These are phyloP conservation scores for Eulemur coronatus DNA, from an alignment of 2,797 vertebrate genomes.

Conservation along the genomic window DNA sequence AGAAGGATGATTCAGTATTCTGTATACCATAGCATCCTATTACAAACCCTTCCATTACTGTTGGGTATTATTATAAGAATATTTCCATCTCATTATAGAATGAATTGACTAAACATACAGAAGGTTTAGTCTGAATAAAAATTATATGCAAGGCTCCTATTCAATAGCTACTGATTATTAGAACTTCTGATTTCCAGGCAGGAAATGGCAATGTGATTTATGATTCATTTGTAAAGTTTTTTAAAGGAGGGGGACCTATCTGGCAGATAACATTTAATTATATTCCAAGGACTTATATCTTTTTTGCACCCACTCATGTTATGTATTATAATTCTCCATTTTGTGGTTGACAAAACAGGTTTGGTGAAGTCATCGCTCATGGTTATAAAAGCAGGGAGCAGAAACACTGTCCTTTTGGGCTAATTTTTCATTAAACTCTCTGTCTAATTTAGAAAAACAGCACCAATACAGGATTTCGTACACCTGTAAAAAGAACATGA, in stretches of 20 bases:
- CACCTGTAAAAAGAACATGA: not conserved
- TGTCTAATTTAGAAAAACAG: not conserved
- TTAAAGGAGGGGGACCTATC: not conserved
- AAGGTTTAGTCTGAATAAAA: not conserved
- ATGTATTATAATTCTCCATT: not conserved
- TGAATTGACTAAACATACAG: not conserved
- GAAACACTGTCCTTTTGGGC: not conserved
- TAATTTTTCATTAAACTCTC: not conserved
- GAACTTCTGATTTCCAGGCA: constrained; percentile 31
- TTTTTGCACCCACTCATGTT: not conserved
- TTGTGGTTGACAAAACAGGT: not conserved
- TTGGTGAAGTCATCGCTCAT: not conserved
- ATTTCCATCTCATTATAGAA: constrained; percentile 38
- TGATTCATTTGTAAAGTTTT: not conserved
- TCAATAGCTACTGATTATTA: not conserved
- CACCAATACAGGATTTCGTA: not conserved
- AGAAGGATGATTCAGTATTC: not conserved
- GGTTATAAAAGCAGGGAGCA: not conserved
- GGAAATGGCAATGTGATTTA: constrained; percentile 13
- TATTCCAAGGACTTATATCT: not conserved
- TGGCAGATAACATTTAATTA: not conserved
- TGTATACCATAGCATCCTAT: not conserved
- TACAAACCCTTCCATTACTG: not conserved
- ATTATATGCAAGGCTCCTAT: not conserved
- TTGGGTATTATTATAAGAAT: not conserved